Base-by-base conservation (phyloP, 2,113 vertebrate genomes). In the Amblyopsis rosae region DNA sequence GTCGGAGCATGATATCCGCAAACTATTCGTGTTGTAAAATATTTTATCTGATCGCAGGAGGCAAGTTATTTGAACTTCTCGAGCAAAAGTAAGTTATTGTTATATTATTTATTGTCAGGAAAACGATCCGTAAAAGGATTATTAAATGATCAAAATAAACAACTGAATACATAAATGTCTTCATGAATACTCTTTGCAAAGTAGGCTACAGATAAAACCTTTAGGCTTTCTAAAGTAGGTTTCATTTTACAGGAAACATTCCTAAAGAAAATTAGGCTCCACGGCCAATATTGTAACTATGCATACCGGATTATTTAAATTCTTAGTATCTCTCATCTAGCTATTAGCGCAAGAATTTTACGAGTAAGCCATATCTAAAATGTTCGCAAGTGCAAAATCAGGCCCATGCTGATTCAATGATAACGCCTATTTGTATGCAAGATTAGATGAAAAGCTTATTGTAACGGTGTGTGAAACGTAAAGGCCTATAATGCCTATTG, bases 81-180 rank as follows among this genome's bases (percentile, higher is more conserved):
- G 72, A 91, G 91, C 91, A 93, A 93, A 93, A 87, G 77, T 99
- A 99, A 99, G 95, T 99, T 99, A 99, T 99, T 98, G 95, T 94
- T 99, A 91, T 90, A 89, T 89, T 89, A 99, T 99, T 99, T 99
- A 99, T 99, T 99, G 95, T 93, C 90, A 93, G 92, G 90, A 93
- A 88, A 86, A 79, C 89, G 84, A 92, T 94, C 92, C 89, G 81
- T 83, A 86, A 91, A 87, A 88, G 89, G 85, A 84, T 80, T 83
- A 85, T 84, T 82, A 97, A 95, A 94, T 95, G 92, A 92, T 90
- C 91, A 82, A 88, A 87, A 83, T 71, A 83, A 75, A 82, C 79
- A 69, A 63, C 9, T 85, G 78, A 81, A 85, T 84, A 86, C 76
- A 69, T 72, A 16, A 8, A 70, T 86, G 79, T 82, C 46, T 72